Conservation (phyloP, 2,113 vertebrate species). For the Pundamilia nyererei region DNA sequence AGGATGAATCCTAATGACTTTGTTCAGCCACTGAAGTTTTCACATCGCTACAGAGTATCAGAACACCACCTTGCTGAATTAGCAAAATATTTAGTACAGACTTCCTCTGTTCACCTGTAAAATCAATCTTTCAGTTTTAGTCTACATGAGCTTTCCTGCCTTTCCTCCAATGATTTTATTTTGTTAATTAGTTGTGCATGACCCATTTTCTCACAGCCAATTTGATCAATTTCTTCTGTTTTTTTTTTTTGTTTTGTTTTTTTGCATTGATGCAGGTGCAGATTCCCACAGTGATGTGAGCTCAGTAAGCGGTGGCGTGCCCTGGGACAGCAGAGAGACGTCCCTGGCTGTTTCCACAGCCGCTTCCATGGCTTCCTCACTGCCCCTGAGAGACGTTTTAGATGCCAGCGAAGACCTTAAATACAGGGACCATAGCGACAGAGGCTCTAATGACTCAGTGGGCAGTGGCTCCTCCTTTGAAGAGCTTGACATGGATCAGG, state of each 20-base stretch:
- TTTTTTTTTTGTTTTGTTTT: not conserved
- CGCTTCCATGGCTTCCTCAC: slow-evolving; percentile 71
- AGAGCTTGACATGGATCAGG: slow-evolving; percentile 87
- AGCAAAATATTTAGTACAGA: not conserved
- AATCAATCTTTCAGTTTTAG: not conserved
- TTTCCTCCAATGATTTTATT: not conserved
- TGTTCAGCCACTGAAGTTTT: not conserved
- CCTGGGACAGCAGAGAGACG: slow-evolving; percentile 82
- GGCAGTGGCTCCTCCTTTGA: slow-evolving; percentile 94
- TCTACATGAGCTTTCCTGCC: not conserved
- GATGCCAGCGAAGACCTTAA: slow-evolving; percentile 60
- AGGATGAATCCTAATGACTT: not conserved
- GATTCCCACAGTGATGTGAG: slow-evolving; percentile 74
- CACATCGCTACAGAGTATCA: not conserved
- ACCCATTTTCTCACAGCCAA: not conserved
- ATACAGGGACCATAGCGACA: slow-evolving; percentile 58
- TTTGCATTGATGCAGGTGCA: slow-evolving; percentile 51
- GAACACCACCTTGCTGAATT: not conserved
- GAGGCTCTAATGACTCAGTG: slow-evolving; percentile 83
- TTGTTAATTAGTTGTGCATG: not conserved
- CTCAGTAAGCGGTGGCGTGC: slow-evolving; percentile 76
- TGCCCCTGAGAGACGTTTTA: slow-evolving; percentile 70
- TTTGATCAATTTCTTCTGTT: not conserved
- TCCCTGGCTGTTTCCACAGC: slow-evolving; percentile 75
- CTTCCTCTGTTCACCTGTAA: not conserved